These are phyloP conservation scores for Drosophila longiperda DNA, from an alignment of 2,888 invertebrate species.

Conservation along the genomic window DNA sequence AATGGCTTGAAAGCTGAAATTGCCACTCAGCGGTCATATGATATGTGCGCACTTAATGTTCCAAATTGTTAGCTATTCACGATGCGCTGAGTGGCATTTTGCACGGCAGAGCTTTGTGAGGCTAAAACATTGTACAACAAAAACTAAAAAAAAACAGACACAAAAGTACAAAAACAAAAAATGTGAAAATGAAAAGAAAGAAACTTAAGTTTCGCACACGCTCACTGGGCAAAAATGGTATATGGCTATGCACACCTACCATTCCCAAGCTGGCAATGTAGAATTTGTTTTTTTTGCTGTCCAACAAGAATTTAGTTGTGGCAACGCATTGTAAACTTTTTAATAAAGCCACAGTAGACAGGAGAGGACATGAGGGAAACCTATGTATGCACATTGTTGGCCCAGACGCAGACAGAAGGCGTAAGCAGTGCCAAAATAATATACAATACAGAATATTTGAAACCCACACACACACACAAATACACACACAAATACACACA, in stretches of 20 bases:
- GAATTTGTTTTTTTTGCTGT: slow-evolving; percentile 7
- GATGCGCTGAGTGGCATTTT: slow-evolving; percentile 32
- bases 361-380: slow-evolving; percentile 43
- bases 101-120: slow-evolving; percentile 27
- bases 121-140: slow-evolving; percentile 19
- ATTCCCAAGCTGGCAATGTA: slow-evolving; percentile 42
- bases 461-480: not conserved
- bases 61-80: slow-evolving; percentile 17
- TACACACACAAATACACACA: not conserved
- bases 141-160: slow-evolving; percentile 2
- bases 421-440: slow-evolving; percentile 33
- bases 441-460: not conserved
- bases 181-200: slow-evolving; percentile 1
- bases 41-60: slow-evolving; percentile 43
- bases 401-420: slow-evolving; percentile 32
- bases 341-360: slow-evolving; percentile 71
- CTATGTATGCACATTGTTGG: slow-evolving; percentile 39
- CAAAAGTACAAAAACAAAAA: not conserved
- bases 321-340: slow-evolving; percentile 67
- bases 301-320: slow-evolving; percentile 26
- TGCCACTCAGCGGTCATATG: slow-evolving; percentile 37
- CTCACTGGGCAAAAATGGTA: slow-evolving; percentile 55
- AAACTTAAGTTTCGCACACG: slow-evolving; percentile 25
- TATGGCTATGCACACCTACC: slow-evolving; percentile 50
- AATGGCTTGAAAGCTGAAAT: slow-evolving; percentile 35